Percentiles rank a stretch among this genome's conserved stretches.
These are phyloP conservation scores for Calameuta filiformis DNA, from an alignment of 2,888 invertebrate genomes.

Conservation along the genomic window DNA sequence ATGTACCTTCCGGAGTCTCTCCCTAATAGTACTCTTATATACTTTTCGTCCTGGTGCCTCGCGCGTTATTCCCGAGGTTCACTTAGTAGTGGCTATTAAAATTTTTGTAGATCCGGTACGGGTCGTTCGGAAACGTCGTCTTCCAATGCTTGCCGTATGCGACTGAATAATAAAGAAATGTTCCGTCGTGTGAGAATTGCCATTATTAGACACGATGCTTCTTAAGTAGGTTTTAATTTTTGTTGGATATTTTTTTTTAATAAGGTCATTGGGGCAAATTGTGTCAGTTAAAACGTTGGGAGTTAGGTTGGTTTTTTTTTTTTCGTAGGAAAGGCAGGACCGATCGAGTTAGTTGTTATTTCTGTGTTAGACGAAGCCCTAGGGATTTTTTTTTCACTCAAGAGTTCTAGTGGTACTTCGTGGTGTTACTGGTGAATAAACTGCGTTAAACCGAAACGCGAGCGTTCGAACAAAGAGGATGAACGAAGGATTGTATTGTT, in stretches of 20 bases:
- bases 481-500: constrained; percentile 16
- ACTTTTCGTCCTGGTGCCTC: neutral
- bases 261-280: neutral
- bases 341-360: constrained; percentile 20
- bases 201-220: neutral
- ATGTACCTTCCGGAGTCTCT: neutral
- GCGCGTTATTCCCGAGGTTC: neutral
- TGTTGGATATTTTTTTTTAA: neutral
- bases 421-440: constrained; percentile 37
- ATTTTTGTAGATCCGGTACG: neutral
- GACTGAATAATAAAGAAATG: constrained; percentile 4
- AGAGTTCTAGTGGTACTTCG: constrained; percentile 59
- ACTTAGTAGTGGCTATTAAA: neutral
- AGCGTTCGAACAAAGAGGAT: constrained; percentile 20
- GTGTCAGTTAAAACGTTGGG: constrained; percentile 8
- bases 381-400: constrained; percentile 45
- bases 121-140: constrained; percentile 1
- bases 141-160: constrained; percentile 1
- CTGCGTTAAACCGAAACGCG: constrained; percentile 12
- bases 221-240: neutral
- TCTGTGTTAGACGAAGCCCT: constrained; percentile 51
- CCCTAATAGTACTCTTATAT: neutral
- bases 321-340: neutral
- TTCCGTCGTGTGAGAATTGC: constrained; percentile 6
- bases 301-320: constrained; percentile 22